Conservation (phyloP, 2,113 vertebrate species). For the Sceloporus undulatus region DNA sequence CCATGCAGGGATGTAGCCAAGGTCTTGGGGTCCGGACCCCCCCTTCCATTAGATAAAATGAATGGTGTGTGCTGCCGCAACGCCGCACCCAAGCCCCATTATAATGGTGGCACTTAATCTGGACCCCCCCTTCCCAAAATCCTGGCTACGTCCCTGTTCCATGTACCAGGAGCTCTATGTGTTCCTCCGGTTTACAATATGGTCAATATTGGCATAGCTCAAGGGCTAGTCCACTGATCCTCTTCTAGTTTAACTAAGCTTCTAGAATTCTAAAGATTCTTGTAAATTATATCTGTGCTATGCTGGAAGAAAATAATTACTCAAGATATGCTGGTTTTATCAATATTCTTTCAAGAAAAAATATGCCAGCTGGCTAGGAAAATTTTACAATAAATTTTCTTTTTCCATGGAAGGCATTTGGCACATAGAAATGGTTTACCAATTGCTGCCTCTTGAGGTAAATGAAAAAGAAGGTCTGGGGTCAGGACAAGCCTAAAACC, state of each 20-base stretch:
- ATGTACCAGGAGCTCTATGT: not conserved
- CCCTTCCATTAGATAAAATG: too few relatives aligned
- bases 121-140: too few relatives aligned
- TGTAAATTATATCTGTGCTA: not conserved
- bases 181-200: not conserved
- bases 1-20: too few relatives aligned
- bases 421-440: slow-evolving; percentile 22
- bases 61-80: too few relatives aligned
- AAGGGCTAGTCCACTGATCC: not conserved
- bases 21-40: too few relatives aligned
- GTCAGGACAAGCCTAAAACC: not conserved
- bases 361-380: slow-evolving; percentile 37
- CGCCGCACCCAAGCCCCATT: too few relatives aligned
- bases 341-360: not conserved
- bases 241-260: not conserved
- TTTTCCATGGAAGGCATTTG: slow-evolving; percentile 35
- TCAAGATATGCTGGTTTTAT: not conserved
- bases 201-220: not conserved
- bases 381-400: not conserved
- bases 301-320: not conserved
- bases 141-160: too few relatives aligned
- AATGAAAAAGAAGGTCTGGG: not conserved
- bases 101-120: too few relatives aligned
- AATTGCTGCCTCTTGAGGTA: slow-evolving; percentile 26
- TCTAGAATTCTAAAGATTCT: not conserved